phyloP scores from a whole-genome alignment of 2,113 vertebrate genomes.

The Sinocyclocheilus rhinocerous region DNA sequence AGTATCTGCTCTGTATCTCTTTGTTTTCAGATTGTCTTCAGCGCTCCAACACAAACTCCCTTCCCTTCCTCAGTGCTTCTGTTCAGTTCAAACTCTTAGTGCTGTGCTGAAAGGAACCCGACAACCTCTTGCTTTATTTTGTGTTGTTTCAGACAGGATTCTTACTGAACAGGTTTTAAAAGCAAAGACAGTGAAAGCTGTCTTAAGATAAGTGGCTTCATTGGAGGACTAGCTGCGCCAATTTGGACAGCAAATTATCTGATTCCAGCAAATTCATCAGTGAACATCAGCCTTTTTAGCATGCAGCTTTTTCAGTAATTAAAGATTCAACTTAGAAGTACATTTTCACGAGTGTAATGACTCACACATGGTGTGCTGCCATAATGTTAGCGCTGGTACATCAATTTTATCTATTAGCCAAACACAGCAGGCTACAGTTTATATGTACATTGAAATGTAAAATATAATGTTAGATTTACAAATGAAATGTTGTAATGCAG shows the following conservation, averaged over 20 bases:
- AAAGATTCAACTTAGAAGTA: conserved; percentile 23
- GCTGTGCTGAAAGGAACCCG: no score
- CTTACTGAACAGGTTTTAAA: neutral
- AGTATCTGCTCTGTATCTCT: neutral
- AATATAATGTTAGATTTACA: neutral
- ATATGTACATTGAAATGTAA: neutral
- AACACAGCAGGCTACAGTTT: neutral
- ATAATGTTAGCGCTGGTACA: neutral
- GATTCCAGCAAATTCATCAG: neutral
- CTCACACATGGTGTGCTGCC: neutral
- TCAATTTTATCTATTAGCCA: neutral
- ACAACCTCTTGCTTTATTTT: neutral
- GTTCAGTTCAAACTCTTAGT: neutral
- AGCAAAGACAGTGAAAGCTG: neutral
- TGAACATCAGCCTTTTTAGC: neutral
- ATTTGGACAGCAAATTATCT: neutral
- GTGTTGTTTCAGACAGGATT: neutral
- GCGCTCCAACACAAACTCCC: neutral
- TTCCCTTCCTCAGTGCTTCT: neutral
- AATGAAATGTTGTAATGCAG: neutral
- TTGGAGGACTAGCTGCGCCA: neutral
- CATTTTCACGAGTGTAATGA: neutral
- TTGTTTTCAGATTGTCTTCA: neutral
- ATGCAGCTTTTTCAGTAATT: conserved; percentile 3
- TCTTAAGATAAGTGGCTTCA: neutral